Evolutionary conservation across 2,113 vertebrate genomes (phyloP).

Genomic region (Crocuta crocuta): DNA sequence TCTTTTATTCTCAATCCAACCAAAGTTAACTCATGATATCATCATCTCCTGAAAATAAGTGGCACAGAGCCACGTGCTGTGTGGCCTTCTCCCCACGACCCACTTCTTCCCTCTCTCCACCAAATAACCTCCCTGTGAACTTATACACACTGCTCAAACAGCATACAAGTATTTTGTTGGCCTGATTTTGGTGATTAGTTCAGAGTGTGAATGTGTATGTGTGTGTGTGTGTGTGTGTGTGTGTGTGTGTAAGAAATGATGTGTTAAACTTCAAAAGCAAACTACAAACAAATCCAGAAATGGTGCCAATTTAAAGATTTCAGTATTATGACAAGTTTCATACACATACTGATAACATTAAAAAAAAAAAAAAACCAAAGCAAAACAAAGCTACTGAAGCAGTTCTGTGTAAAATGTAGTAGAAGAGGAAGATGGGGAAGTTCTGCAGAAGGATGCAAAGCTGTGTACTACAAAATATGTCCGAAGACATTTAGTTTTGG

Average conservation of each 20-base stretch:
- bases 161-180: background rate
- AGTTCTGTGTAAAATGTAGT: slow-evolving; percentile 4
- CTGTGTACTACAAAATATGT: slow-evolving; percentile 52
- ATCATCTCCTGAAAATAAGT: background rate
- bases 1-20: slow-evolving; percentile 63
- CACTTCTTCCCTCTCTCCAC: background rate
- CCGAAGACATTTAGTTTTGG: slow-evolving; percentile 76
- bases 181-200: slow-evolving; percentile 46
- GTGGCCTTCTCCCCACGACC: background rate
- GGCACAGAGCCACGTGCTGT: background rate
- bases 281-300: slow-evolving; percentile 76
- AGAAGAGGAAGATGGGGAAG: background rate
- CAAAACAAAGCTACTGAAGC: background rate
- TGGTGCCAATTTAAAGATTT: slow-evolving; percentile 78
- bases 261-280: slow-evolving; percentile 71
- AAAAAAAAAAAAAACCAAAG: background rate
- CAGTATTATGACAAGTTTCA: slow-evolving; percentile 76
- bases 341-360: slow-evolving; percentile 69
- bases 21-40: slow-evolving; percentile 30
- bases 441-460: slow-evolving; percentile 59
- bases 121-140: slow-evolving; percentile 45
- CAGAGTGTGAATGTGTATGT: background rate
- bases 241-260: background rate
- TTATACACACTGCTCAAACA: background rate
- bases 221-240: background rate